Evolutionary conservation across 2,888 invertebrate species (phyloP), one percentile per base, ranked within the genome.

Genomic region (Caenorhabditis wallacei): DNA sequence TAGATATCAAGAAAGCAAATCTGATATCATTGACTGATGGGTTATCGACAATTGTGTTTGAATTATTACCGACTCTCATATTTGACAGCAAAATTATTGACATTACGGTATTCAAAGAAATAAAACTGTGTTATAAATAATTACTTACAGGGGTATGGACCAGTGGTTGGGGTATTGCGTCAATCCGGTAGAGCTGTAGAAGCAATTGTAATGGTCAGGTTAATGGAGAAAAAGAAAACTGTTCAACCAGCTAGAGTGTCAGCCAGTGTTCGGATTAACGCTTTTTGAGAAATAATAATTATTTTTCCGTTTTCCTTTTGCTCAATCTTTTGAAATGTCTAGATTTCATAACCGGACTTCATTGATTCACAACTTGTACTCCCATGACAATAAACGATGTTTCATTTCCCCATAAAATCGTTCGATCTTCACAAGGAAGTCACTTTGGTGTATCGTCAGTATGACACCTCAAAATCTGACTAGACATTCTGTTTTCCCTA

Each of bases 11-110:
- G n/a, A 59, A 40, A 30, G 76, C 68, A 0, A 76, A 76, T 20
- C 59, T 51, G 68, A 53, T 76, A 3, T 76, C 76, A 1, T 37
- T 76, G 26, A 76, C 76, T 8, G 76, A 76, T 43, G 76, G 76
- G 5, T 13, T 76, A 5, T 76, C 76, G 1, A 76, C 76, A 0
- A 20, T 76, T 0, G 11, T 37, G 5, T 76, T 76, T 13, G 76
- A 76, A 16, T 24, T 76, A 16, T 20, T 76, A 16, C 76, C 76
- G 13, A 57, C 76, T 1, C 2, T 68, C n/a, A 26, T 76, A n/a
- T 59, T 68, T n/a, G 46, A 59, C 16, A 26, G 48, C 24, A 16
- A 40, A 2, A 16, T 68, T 1, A 53, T 76, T 61, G 53, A 76
- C 30, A 30, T 53, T 1, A 26, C 5, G 53, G 76, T 76, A 30